These are phyloP conservation scores for Xiphophorus birchmanni DNA, from an alignment of 2,797 vertebrate genomes.

Conservation along the genomic window DNA sequence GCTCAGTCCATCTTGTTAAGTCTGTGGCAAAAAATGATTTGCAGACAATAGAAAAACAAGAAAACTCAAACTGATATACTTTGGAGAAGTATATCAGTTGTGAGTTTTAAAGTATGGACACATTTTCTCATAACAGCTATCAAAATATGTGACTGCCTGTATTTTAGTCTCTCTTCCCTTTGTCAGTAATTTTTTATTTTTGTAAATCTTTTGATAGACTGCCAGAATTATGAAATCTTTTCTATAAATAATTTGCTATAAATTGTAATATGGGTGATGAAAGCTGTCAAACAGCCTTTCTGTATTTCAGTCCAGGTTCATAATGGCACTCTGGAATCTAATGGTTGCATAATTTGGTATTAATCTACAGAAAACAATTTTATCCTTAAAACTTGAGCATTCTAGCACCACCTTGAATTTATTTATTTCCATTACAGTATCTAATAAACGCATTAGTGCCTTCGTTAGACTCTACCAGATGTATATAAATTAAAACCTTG, in stretches of 20 bases:
- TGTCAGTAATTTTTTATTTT: background rate
- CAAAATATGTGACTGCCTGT: background rate
- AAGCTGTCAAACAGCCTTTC: background rate
- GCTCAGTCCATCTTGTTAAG: background rate
- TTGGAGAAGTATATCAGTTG: background rate
- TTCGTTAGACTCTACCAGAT: background rate
- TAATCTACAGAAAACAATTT: rapidly evolving
- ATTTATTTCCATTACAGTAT: background rate
- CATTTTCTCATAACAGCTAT: background rate
- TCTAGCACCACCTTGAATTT: background rate
- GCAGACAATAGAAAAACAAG: background rate
- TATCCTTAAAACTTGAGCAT: background rate
- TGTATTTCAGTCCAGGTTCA: background rate
- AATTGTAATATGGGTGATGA: background rate
- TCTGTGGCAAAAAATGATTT: background rate
- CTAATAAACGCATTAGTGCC: background rate
- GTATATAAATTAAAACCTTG: background rate
- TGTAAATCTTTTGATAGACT: background rate
- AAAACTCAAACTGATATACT: background rate
- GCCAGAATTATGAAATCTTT: background rate
- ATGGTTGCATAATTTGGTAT: background rate
- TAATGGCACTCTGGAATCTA: background rate
- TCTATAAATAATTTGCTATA: background rate
- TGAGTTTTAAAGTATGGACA: background rate
- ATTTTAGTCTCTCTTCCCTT: background rate